Evolutionary conservation across 2,888 invertebrate genomes (phyloP).

Genomic region (Carterocephalus palaemon): DNA sequence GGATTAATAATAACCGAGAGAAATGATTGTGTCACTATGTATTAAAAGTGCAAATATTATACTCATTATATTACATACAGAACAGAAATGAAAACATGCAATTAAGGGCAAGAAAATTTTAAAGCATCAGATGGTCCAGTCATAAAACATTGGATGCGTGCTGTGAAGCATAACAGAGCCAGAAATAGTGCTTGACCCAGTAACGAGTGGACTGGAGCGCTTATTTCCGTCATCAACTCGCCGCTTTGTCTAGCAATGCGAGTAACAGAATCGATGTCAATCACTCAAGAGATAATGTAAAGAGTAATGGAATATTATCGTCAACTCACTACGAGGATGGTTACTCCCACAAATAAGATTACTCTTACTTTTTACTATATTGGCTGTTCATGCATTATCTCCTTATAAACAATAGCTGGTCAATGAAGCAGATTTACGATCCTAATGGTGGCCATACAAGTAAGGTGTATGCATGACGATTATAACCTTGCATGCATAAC

Average conservation of each 20-base stretch:
- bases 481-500: too few relatives aligned
- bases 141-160: slow-evolving; percentile 62
- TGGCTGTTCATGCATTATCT: not conserved
- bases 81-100: slow-evolving; percentile 30
- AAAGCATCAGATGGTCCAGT: slow-evolving; percentile 45
- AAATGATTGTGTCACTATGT: too few relatives aligned
- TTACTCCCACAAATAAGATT: too few relatives aligned
- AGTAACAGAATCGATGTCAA: slow-evolving; percentile 48
- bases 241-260: slow-evolving; percentile 45
- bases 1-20: too few relatives aligned
- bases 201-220: slow-evolving; percentile 75
- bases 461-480: too few relatives aligned
- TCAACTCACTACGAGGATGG: too few relatives aligned
- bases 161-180: slow-evolving; percentile 63
- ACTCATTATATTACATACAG: slow-evolving; percentile 9
- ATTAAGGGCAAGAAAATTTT: slow-evolving; percentile 47
- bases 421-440: too few relatives aligned
- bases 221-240: slow-evolving; percentile 75
- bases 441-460: too few relatives aligned
- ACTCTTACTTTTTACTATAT: too few relatives aligned
- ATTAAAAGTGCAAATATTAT: not conserved
- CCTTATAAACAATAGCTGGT: too few relatives aligned
- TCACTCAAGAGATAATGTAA: slow-evolving; percentile 32
- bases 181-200: slow-evolving; percentile 76
- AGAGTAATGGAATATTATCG: not conserved